A percentile compares a stretch with the other conserved stretches of the same genome.
Evolutionary conservation across 2,113 vertebrate genomes (phyloP).

Genomic region (Podocnemis expansa): DNA sequence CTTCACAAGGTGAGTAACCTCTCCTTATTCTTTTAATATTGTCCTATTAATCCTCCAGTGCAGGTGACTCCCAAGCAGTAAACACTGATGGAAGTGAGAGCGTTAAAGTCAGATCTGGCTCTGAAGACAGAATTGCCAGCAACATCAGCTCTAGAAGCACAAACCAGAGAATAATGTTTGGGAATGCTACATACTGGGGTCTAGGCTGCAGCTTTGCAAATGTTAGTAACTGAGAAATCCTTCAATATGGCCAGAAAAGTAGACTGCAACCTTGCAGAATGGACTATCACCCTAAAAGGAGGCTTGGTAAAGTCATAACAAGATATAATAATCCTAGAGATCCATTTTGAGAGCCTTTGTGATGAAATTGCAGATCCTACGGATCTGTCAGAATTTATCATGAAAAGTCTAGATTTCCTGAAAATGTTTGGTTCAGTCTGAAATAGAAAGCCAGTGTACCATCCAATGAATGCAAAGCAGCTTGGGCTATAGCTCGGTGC

Average conservation of each 20-base stretch:
- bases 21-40: neutral
- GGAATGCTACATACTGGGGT: neutral
- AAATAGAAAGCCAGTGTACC: neutral
- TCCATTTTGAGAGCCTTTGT: neutral
- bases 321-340: neutral
- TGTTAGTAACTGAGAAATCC: neutral
- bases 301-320: neutral
- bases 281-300: neutral
- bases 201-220: neutral
- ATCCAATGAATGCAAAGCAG: neutral
- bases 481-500: neutral
- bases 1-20: neutral
- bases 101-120: neutral
- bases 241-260: neutral
- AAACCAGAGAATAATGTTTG: neutral
- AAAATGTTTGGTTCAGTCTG: neutral
- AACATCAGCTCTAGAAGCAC: neutral
- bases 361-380: neutral
- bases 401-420: neutral
- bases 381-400: neutral
- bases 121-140: neutral
- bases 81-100: neutral
- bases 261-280: neutral
- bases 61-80: neutral
- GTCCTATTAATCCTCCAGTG: neutral